Evolutionary conservation across 1,140 invertebrate species (phyloP).

Genomic region (Trinorchestia longiramus): DNA sequence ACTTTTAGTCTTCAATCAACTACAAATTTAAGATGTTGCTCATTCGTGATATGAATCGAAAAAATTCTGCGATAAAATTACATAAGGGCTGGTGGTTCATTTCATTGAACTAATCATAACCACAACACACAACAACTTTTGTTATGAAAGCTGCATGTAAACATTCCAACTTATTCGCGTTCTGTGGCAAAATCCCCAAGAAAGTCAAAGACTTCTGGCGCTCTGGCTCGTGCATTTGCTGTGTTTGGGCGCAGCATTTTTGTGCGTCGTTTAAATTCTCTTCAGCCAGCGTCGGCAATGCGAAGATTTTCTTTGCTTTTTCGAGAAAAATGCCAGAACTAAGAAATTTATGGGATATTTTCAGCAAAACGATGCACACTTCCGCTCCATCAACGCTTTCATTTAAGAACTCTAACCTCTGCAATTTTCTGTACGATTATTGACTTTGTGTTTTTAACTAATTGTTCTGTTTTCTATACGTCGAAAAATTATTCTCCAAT

Average conservation of each 20-base stretch:
- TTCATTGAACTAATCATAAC: background rate
- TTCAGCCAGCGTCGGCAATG: background rate
- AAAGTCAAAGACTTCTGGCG: background rate
- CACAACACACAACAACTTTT: background rate
- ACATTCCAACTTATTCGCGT: background rate
- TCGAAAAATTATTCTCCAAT: too few relatives aligned
- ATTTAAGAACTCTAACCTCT: background rate
- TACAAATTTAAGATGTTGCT: too few relatives aligned
- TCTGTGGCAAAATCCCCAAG: background rate
- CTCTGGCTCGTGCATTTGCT: background rate
- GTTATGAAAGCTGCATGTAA: background rate
- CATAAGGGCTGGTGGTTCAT: too few relatives aligned
- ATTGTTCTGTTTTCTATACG: background rate
- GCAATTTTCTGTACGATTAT: background rate
- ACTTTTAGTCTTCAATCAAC: too few relatives aligned
- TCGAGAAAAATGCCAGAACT: background rate
- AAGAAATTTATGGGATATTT: background rate
- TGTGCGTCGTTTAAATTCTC: conserved; percentile 42
- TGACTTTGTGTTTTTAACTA: background rate
- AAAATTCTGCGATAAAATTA: too few relatives aligned
- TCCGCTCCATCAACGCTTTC: background rate
- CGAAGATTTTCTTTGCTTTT: background rate
- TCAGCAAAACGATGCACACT: background rate
- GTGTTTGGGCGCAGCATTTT: background rate
- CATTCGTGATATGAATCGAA: too few relatives aligned